Evolutionary conservation across 2,888 invertebrate genomes (phyloP), one percentile per base, ranked within the genome.

Genomic region (Orthosia gothica): DNA sequence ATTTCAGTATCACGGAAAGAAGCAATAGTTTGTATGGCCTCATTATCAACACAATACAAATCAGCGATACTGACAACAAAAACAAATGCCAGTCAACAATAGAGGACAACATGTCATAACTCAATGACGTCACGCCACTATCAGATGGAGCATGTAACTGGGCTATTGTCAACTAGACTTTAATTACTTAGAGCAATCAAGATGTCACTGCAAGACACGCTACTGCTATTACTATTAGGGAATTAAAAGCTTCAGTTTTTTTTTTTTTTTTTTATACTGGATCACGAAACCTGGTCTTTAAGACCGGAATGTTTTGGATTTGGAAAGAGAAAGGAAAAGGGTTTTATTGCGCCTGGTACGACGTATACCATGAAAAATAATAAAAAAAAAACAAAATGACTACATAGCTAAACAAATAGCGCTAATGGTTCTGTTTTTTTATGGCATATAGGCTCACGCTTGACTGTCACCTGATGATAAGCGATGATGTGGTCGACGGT

Each of bases 121-220:
- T 59, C 20, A 3, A 15, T 58, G 79, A 71, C 72, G 59, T 67
- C 83, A 82, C 18, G 55, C n/a, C 66, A 54, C 55, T 66, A 80
- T 70, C 74, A 70, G 66, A 70, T 74, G 66, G 64, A 59, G 67
- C 83, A 57, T 74, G 58, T 52, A 70, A 70, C 59, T n/a, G 20
- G 50, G 55, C 55, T 70, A 49, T 70, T 62, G 55, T 82, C 57
- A 80, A 70, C 57, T 59, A 61, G 62, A 59, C 40, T 71, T 82
- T 87, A 88, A 89, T 89, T 88, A 90, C 86, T 88, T 86, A 83
- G 71, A 84, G 79, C 88, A 88, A 89, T 91, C 87, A 86, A 87
- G 83, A 83, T 85, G 85, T 87, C 84, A 81, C 80, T 82, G 79
- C 68, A 79, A 69, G 84, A 72, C 79, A 79, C 23, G n/a, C 54